Evolutionary conservation across 1,140 invertebrate species (phyloP).

Genomic region (Physella acuta): DNA sequence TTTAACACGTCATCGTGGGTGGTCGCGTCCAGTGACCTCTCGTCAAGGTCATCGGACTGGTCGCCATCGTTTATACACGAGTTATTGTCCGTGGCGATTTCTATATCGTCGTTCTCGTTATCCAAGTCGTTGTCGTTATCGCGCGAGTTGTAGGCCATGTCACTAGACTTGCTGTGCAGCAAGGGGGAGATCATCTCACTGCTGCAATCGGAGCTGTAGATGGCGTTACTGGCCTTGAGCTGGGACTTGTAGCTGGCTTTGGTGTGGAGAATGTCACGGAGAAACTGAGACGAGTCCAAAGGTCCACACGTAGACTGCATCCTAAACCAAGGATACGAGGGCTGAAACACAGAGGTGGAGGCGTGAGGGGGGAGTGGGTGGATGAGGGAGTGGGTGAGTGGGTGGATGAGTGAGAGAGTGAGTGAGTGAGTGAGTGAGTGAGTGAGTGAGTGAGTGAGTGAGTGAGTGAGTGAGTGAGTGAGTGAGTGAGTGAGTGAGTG

Average conservation of each 20-base stretch:
- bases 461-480: not conserved
- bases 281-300: conserved; percentile 56
- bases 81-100: conserved; percentile 30
- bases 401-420: not conserved
- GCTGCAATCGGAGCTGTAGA: conserved; percentile 55
- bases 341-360: not conserved
- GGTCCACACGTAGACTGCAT: conserved; percentile 20
- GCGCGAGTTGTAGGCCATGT: conserved; percentile 32
- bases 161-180: conserved; percentile 29
- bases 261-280: conserved; percentile 62
- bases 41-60: conserved; percentile 17
- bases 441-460: not conserved
- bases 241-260: conserved; percentile 45
- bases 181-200: conserved; percentile 33
- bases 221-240: conserved; percentile 56
- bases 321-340: not conserved
- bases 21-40: conserved; percentile 6
- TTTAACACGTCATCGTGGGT: not conserved
- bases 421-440: not conserved
- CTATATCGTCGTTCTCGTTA: conserved; percentile 39
- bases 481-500: no score
- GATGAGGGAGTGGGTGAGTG: not conserved
- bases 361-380: conserved; percentile 22
- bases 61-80: conserved; percentile 13
- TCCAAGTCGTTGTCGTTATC: conserved; percentile 34